Conservation (phyloP, 2,797 vertebrate species). For the Cryptoprocta ferox region DNA sequence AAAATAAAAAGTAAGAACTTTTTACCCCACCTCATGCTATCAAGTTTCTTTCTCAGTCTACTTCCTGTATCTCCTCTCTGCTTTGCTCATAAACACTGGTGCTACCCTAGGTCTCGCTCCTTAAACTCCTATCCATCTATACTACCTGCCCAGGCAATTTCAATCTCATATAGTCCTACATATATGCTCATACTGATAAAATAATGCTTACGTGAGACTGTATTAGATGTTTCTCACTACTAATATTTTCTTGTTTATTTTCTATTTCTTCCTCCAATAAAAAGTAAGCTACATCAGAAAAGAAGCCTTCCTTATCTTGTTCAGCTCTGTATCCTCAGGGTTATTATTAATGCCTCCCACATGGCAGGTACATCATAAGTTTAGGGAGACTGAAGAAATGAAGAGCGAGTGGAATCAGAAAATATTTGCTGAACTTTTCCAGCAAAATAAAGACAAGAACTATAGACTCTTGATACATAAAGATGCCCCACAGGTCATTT, state of each 20-base stretch:
- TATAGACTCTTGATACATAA: not conserved
- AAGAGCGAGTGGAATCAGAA: not conserved
- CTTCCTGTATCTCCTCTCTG: not conserved
- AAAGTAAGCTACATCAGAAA: not conserved
- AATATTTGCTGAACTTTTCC: not conserved
- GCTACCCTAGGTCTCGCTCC: not conserved
- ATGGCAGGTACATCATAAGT: not conserved
- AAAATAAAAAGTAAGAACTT: not conserved
- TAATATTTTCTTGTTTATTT: not conserved
- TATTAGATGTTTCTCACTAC: not conserved
- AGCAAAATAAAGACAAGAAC: not conserved
- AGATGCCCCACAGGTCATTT: not conserved
- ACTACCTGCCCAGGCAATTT: not conserved
- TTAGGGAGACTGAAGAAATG: not conserved
- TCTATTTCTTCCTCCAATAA: not conserved
- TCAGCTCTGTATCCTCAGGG: not conserved
- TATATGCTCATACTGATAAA: not conserved
- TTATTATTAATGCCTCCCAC: not conserved
- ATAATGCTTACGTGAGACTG: not conserved
- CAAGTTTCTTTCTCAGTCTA: not conserved
- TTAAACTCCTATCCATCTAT: not conserved
- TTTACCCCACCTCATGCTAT: not conserved
- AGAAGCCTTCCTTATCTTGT: not conserved
- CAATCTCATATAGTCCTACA: not conserved
- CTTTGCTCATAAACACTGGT: not conserved